These are phyloP conservation scores for Sorex maritimensis DNA, from an alignment of 2,797 vertebrate species.

Conservation along the genomic window DNA sequence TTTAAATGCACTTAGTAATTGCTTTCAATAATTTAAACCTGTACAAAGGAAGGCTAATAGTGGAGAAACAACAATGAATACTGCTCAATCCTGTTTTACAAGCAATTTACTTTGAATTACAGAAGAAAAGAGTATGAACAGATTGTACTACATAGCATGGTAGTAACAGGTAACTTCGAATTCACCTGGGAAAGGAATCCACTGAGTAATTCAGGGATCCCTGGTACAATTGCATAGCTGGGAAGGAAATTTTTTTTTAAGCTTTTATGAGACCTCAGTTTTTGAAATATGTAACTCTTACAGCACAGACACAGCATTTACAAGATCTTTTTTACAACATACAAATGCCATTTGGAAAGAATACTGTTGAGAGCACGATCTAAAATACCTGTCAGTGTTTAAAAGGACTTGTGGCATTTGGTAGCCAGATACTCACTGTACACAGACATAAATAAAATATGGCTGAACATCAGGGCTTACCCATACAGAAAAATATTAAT, in stretches of 20 bases:
- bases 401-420: slow-evolving; percentile 67
- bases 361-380: slow-evolving; percentile 83
- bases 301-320: slow-evolving; percentile 86
- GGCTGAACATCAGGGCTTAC: slow-evolving; percentile 8
- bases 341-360: slow-evolving; percentile 80
- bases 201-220: not conserved
- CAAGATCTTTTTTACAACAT: slow-evolving; percentile 85
- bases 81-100: not conserved
- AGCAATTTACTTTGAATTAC: not conserved
- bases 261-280: slow-evolving; percentile 78
- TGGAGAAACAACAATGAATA: slow-evolving; percentile 16
- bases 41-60: not conserved
- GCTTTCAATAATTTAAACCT: not conserved
- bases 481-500: slow-evolving; percentile 72
- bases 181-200: not conserved
- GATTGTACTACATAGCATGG: not conserved
- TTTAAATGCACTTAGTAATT: not conserved
- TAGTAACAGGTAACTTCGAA: not conserved
- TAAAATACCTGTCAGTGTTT: slow-evolving; percentile 80
- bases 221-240: not conserved
- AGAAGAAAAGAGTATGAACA: slow-evolving; percentile 8
- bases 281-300: slow-evolving; percentile 86
- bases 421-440: slow-evolving; percentile 63
- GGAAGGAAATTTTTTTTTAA: not conserved
- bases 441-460: slow-evolving; percentile 72